Evolutionary conservation across 1,140 invertebrate species (phyloP).

Genomic region (Pseudomyrmex dendroicus): DNA sequence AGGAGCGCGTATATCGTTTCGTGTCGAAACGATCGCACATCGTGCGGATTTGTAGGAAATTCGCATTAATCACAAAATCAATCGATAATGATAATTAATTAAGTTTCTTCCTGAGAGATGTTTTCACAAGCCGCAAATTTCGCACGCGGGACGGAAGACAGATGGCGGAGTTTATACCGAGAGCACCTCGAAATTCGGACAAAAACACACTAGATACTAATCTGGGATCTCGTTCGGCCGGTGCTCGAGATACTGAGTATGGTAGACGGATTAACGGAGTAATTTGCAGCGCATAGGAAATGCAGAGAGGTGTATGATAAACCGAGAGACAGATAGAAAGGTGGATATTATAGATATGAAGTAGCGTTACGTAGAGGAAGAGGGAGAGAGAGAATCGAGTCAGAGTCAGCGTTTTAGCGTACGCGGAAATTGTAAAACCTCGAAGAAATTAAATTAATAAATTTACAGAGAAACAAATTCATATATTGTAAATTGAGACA

Average conservation of each 20-base stretch:
- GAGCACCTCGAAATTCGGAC: conserved; percentile 46
- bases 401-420: neutral
- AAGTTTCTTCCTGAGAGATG: conserved; percentile 55
- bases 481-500: too few species aligned
- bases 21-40: neutral
- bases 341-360: neutral
- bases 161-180: conserved; percentile 39
- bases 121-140: conserved; percentile 52
- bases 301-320: conserved; percentile 25
- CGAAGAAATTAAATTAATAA: too few species aligned
- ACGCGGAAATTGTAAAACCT: neutral
- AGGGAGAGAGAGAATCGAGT: neutral
- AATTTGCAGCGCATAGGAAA: conserved; percentile 55
- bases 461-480: too few species aligned
- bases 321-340: conserved; percentile 3
- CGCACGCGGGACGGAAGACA: conserved; percentile 47
- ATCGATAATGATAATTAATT: conserved; percentile 51
- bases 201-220: conserved; percentile 55
- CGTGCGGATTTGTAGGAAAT: neutral
- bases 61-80: conserved; percentile 55
- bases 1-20: neutral
- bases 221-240: conserved; percentile 49
- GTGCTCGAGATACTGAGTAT: conserved; percentile 28
- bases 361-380: neutral
- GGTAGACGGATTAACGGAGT: conserved; percentile 55